phyloP scores from a whole-genome alignment of 2,888 invertebrate genomes.

The Spicauda simplicius region DNA sequence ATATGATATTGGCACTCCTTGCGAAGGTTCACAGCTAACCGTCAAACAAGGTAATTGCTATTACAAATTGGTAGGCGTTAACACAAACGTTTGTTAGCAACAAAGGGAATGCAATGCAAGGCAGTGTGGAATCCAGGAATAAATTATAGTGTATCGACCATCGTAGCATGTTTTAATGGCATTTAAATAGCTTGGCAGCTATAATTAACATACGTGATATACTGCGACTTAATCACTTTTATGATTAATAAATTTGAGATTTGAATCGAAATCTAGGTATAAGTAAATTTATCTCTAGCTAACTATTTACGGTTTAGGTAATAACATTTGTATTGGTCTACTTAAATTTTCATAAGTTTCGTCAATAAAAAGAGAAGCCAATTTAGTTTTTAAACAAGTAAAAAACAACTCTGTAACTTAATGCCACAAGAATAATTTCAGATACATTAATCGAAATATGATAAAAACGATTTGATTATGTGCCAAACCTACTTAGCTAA shows the following conservation, averaged over 20 bases:
- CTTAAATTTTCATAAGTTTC: too few relatives aligned
- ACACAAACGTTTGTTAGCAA: constrained; percentile 13
- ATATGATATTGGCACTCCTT: constrained; percentile 3
- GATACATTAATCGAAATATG: too few relatives aligned
- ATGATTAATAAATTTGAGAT: not conserved
- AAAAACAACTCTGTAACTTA: too few relatives aligned
- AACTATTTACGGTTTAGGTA: too few relatives aligned
- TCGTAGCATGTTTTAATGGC: constrained; percentile 8
- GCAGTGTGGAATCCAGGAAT: not conserved
- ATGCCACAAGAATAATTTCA: too few relatives aligned
- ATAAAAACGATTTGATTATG: too few relatives aligned
- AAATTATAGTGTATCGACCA: constrained; percentile 14
- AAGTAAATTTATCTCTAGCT: too few relatives aligned
- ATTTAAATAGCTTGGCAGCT: not conserved
- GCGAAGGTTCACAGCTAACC: constrained; percentile 5
- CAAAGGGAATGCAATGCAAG: constrained; percentile 20
- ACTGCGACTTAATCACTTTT: not conserved
- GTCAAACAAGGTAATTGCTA: constrained; percentile 14
- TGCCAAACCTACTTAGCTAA: too few relatives aligned
- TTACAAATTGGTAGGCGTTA: constrained; percentile 32
- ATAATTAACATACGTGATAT: not conserved
- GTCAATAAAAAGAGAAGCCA: too few relatives aligned
- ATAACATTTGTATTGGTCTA: too few relatives aligned
- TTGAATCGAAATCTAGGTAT: too few relatives aligned
- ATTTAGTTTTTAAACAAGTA: not conserved